Evolutionary conservation across 2,797 vertebrate genomes (phyloP), one percentile per base, ranked within the genome.

Genomic region (Hoplostethus atlanticus): DNA sequence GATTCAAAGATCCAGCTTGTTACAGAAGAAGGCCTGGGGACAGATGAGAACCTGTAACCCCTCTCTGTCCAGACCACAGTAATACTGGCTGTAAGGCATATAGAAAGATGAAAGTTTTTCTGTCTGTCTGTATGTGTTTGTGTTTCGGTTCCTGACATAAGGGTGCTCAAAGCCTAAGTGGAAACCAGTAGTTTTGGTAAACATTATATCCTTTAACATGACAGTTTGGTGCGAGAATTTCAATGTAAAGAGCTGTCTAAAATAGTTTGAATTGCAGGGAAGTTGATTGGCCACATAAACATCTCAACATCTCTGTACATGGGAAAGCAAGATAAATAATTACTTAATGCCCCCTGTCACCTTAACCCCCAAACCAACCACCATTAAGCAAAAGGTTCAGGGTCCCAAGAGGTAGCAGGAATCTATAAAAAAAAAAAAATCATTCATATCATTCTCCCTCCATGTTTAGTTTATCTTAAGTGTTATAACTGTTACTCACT

Each of bases 61-160:
- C 64, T 68, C 58, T 30, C n/a, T 31, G 72, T 71, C 72, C 81
- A 76, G 69, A 82, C 73, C 71, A 60, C 62, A 36, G 50, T 44
- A 68, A 61, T 75, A 15, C 3, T 54, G 55, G 67, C 76, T 71
- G 50, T 42, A 9, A 68, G 71, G 62, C 16, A 51, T 47, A 73
- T 6, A 48, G 38, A 69, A 55, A 73, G 62, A 86, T 74, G 57
- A 85, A 79, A 76, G 72, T 21, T 6, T 31, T 0, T 46, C 50
- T 64, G 69, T 73, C 12, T 71, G 30, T 61, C 4, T 50, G 64
- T 67, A 50, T 71, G 57, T 77, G n/a, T 71, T 60, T 66, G 52
- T 58, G 34, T 63, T 21, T 21, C 21, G 21, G 21, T 21, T 21
- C 1, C 62, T 71, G 15, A 25, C 40, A 53, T 5, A 30, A 8